Percentiles rank a stretch among this genome's conserved stretches.
Evolutionary conservation across 2,797 vertebrate species (phyloP).

Genomic region (Anableps anableps): DNA sequence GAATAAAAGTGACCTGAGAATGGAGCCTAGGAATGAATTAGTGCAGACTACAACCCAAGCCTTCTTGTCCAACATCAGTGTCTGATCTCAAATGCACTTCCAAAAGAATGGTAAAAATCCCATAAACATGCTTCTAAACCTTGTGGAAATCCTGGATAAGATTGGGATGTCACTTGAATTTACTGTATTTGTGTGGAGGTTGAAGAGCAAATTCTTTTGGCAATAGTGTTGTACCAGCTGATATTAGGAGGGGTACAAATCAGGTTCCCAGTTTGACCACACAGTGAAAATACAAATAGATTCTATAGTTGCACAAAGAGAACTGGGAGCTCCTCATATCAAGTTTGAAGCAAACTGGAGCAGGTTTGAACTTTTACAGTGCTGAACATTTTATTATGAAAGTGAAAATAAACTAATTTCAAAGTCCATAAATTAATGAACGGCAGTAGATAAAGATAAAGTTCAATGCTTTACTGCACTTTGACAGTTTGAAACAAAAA

Average conservation of each 20-base stretch:
- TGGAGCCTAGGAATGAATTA: too few species aligned
- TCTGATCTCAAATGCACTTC: too few species aligned
- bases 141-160: too few species aligned
- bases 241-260: not conserved
- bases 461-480: too few species aligned
- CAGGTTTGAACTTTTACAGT: not conserved
- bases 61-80: too few species aligned
- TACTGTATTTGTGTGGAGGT: too few species aligned
- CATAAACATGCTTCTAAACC: too few species aligned
- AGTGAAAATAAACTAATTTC: not conserved
- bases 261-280: too few species aligned
- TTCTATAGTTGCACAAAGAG: not conserved
- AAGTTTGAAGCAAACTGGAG: not conserved
- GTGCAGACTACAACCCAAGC: too few species aligned
- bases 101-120: too few species aligned
- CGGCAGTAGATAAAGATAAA: conserved; percentile 9
- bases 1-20: too few species aligned
- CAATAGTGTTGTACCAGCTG: not conserved
- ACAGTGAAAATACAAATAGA: not conserved
- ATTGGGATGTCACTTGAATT: too few species aligned
- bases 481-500: conserved; percentile 34
- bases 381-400: not conserved
- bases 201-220: not conserved
- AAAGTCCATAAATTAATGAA: not conserved
- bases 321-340: not conserved